These are phyloP conservation scores for Idaea dimidiata DNA, from an alignment of 2,888 invertebrate species.

Conservation along the genomic window DNA sequence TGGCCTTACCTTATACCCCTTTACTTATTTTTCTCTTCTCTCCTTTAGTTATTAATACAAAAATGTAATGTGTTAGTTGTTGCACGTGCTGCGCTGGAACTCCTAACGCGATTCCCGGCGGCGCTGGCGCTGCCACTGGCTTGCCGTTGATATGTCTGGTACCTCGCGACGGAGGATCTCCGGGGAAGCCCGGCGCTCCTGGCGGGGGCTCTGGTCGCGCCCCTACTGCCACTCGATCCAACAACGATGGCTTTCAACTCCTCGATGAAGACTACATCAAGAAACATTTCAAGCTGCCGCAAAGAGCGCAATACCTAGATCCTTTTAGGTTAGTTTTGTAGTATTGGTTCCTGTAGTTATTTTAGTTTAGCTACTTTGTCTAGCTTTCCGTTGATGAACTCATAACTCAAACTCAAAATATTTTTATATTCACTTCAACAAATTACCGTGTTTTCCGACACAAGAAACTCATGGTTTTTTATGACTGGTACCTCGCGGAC, in stretches of 20 bases:
- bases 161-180: constrained; percentile 45
- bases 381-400: no score
- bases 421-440: no score
- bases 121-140: constrained; percentile 32
- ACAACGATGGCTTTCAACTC: constrained; percentile 44
- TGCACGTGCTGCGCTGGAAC: constrained; percentile 45
- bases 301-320: constrained; percentile 61
- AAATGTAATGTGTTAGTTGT: constrained; percentile 40
- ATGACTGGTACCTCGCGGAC: no score
- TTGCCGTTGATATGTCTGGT: constrained; percentile 68
- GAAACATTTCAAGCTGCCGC: constrained; percentile 63
- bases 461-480: no score
- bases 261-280: constrained; percentile 63
- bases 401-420: no score
- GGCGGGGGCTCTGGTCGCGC: constrained; percentile 26
- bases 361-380: no score
- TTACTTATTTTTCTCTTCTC: background rate
- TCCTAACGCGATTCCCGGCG: constrained; percentile 10
- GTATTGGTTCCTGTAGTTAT: background rate
- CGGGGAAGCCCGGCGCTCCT: constrained; percentile 13
- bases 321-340: constrained; percentile 47
- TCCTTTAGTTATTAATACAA: background rate
- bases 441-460: no score
- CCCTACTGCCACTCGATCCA: constrained; percentile 25
- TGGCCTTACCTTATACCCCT: no score